Evolutionary conservation across 2,888 invertebrate genomes (phyloP).

Genomic region (Hyposoter dolosus): DNA sequence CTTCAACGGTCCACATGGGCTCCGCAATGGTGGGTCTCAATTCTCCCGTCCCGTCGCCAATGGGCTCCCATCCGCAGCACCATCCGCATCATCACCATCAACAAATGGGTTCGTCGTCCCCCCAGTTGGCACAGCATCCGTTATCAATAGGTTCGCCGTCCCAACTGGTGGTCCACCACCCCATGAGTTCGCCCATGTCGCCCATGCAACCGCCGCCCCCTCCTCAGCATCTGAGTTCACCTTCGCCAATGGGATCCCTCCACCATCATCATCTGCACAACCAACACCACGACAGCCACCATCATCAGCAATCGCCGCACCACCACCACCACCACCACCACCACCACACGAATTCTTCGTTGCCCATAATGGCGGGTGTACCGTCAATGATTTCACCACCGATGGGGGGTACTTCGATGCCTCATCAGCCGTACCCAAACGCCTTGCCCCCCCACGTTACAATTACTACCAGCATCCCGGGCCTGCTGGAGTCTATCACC

Average conservation of each 20-base stretch:
- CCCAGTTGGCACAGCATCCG: constrained; percentile 87
- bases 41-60: constrained; percentile 76
- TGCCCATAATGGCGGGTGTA: constrained; percentile 84
- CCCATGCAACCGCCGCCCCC: constrained; percentile 80
- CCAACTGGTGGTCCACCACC: constrained; percentile 80
- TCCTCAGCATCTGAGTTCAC: constrained; percentile 81
- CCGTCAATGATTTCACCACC: constrained; percentile 81
- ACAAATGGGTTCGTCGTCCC: constrained; percentile 86
- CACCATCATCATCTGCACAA: constrained; percentile 74
- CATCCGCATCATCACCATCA: constrained; percentile 86
- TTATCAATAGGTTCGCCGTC: constrained; percentile 86
- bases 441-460: constrained; percentile 94
- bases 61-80: constrained; percentile 76
- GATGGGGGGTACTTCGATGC: constrained; percentile 84
- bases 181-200: constrained; percentile 82
- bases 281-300: constrained; percentile 70
- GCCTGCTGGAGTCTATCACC: constrained; percentile 84
- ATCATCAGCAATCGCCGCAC: constrained; percentile 81
- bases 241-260: constrained; percentile 81
- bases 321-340: constrained; percentile 75
- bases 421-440: constrained; percentile 90
- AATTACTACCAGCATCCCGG: constrained; percentile 87
- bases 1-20: constrained; percentile 83
- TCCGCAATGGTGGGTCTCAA: constrained; percentile 77
- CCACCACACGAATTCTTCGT: constrained; percentile 83